Evolutionary conservation across 2,113 vertebrate species (phyloP).

Genomic region (Clinocottus analis): DNA sequence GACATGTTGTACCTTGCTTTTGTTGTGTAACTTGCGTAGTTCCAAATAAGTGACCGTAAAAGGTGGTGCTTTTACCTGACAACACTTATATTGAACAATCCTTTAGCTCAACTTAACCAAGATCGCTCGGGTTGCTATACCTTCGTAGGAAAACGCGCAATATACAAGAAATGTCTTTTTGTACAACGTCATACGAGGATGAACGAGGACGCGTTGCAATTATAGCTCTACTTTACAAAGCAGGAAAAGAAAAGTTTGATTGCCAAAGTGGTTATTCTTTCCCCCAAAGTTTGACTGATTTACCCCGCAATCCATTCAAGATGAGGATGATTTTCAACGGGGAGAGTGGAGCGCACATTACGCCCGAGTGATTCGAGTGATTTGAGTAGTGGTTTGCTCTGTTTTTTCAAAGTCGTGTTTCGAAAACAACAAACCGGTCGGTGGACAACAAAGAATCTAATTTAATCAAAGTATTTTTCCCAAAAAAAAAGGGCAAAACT

Average conservation of each 20-base stretch:
- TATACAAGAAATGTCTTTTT: too few species aligned
- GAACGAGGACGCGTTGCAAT: neutral
- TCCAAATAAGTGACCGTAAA: neutral
- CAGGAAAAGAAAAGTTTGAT: neutral
- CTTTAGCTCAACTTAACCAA: too few species aligned
- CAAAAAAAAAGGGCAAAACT: neutral
- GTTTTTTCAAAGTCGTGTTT: neutral
- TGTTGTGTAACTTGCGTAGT: neutral
- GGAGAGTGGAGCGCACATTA: neutral
- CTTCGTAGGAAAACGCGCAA: too few species aligned
- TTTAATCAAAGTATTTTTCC: neutral
- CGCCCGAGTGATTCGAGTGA: neutral
- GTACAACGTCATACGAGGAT: neutral
- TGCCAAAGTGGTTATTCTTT: neutral
- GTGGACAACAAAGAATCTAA: neutral
- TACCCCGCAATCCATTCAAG: neutral
- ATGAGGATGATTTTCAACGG: neutral
- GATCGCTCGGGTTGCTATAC: too few species aligned
- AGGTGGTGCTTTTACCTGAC: too few species aligned
- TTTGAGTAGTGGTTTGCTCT: neutral
- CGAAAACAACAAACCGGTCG: neutral
- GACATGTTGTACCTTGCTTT: neutral
- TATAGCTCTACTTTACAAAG: neutral
- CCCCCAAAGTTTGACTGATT: neutral
- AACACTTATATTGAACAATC: neutral